These are phyloP conservation scores for Acrocyrtus sp. DNA, from an alignment of 2,888 invertebrate genomes.

Conservation along the genomic window DNA sequence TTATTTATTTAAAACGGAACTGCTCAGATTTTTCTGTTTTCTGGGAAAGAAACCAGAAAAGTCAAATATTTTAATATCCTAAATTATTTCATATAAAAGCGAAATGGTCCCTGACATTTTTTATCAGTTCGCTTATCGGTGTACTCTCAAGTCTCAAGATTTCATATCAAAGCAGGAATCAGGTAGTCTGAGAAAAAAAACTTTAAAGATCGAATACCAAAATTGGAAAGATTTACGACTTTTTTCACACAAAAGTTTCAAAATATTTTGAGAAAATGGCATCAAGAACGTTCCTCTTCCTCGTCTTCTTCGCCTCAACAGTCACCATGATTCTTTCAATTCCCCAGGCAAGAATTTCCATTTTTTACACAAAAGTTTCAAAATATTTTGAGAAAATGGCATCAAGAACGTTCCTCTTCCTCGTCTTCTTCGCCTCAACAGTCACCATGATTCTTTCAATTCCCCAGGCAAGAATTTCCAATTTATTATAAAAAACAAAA, in stretches of 20 bases:
- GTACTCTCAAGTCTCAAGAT: too few relatives aligned
- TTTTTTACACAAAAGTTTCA: not conserved
- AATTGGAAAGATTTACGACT: too few relatives aligned
- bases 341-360: conserved; percentile 1
- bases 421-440: conserved; percentile 26
- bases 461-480: conserved; percentile 39
- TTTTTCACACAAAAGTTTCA: too few relatives aligned
- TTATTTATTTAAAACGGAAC: too few relatives aligned
- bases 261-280: too few relatives aligned
- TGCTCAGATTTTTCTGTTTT: too few relatives aligned
- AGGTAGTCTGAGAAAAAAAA: too few relatives aligned
- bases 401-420: conserved; percentile 26
- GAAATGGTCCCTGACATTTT: not conserved
- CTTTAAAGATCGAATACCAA: too few relatives aligned
- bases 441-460: conserved; percentile 39
- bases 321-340: not conserved
- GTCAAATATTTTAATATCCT: conserved; percentile 34
- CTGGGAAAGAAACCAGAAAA: conserved; percentile 20
- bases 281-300: conserved; percentile 26
- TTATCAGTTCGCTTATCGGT: too few relatives aligned
- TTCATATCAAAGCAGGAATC: too few relatives aligned
- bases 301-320: conserved; percentile 30
- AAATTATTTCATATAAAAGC: conserved; percentile 26
- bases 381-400: conserved; percentile 19
- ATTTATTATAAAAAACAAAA: too few relatives aligned